Evolutionary conservation across 2,113 vertebrate species (phyloP), one percentile per base, ranked within the genome.

Genomic region (Spea multiplicata): DNA sequence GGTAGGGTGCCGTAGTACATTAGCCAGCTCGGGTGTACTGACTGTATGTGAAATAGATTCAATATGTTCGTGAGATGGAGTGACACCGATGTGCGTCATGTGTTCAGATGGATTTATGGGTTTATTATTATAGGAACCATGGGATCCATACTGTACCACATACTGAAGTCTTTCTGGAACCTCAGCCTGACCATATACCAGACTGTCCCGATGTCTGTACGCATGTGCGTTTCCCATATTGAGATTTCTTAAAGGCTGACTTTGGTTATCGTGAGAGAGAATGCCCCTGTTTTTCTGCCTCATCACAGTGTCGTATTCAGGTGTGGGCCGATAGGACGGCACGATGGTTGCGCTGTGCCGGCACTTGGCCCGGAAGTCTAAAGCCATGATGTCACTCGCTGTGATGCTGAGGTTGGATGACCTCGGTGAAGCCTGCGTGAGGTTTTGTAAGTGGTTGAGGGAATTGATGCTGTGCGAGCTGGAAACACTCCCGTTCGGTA

Each of bases 111-210:
- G 84, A 65, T 91, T 16, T 0, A 94, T 83, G 0, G 90, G 94
- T 10, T 94, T 93, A 82, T 91, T 95, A 8, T 64, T 52, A 4
- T 96, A 97, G 82, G 88, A 86, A 4, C 92, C 88, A 81, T 93
- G 93, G 0, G 87, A 89, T 52, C 86, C 87, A 0, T 96, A 98
- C 0, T 90, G 82, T 61, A 91, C 78, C 0, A 91, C 89, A 74
- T 94, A 95, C 17, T 92, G 93, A 48, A 91, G 89, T 74, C 94
- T 87, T 79, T 99, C 96, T 59, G 93, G 90, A 84, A 99, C 97
- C 88, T 99, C 97, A 0, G 97, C 96, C 76, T 99, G 97, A 85
- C 97, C 99, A 81, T 98, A 97, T 69, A 98, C 96, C 82, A 99
- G 87, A 8, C 93, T 93, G 86, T 96, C 95, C 0, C 96, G 94